These are phyloP conservation scores for Raja brachyura DNA, from an alignment of 2,113 vertebrate genomes.

Conservation along the genomic window DNA sequence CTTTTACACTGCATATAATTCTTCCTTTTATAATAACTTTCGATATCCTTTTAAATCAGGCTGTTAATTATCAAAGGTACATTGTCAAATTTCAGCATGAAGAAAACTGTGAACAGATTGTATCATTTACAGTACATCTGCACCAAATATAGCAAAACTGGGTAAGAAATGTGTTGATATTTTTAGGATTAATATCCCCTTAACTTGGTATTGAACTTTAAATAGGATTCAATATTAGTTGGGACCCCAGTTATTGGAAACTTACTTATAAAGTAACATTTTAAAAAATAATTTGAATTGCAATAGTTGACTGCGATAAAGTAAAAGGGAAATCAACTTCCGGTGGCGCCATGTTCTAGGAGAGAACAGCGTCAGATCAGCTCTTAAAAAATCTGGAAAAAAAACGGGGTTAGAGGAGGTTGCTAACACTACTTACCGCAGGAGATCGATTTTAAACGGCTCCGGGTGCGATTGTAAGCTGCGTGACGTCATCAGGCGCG, in stretches of 20 bases:
- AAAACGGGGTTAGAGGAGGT: too few species aligned
- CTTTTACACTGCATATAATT: not conserved
- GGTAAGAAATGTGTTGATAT: not conserved
- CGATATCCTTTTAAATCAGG: not conserved
- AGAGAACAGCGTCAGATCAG: too few species aligned
- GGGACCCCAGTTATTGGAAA: not conserved
- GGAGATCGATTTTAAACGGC: too few species aligned
- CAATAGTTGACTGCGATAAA: not conserved
- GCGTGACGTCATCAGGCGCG: too few species aligned
- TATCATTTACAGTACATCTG: not conserved
- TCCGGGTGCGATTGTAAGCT: too few species aligned
- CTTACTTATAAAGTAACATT: not conserved
- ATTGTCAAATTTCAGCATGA: not conserved
- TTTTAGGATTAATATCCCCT: not conserved
- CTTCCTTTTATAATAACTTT: constrained; percentile 10
- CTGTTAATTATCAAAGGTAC: not conserved
- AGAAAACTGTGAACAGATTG: not conserved
- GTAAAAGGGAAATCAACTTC: not conserved
- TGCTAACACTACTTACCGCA: too few species aligned
- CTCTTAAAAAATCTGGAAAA: too few species aligned
- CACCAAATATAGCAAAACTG: not conserved
- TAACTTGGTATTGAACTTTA: not conserved
- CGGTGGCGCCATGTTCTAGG: too few species aligned
- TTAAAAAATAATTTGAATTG: not conserved
- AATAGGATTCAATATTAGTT: not conserved